These are phyloP conservation scores for Ormyrus nitidulus DNA, from an alignment of 2,888 invertebrate genomes.

Conservation along the genomic window DNA sequence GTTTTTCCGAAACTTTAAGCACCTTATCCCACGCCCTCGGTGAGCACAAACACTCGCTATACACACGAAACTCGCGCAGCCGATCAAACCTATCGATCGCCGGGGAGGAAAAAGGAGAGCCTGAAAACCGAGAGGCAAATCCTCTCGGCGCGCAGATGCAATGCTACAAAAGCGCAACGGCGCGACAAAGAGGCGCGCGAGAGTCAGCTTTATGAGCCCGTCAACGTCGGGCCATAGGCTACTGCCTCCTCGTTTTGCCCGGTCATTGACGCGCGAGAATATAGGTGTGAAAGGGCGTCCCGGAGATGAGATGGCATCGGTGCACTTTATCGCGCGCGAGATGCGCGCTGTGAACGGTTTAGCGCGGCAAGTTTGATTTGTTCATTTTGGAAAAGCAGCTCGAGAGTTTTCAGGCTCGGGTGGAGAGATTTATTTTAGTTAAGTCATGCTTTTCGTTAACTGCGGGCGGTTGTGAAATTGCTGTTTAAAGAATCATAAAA, in stretches of 20 bases:
- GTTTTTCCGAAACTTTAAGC: too few relatives aligned
- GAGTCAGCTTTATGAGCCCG: conserved; percentile 5
- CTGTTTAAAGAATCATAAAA: too few relatives aligned
- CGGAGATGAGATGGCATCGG: too few relatives aligned
- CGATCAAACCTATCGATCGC: background rate
- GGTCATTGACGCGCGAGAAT: background rate
- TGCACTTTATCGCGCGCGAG: too few relatives aligned
- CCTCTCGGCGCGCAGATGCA: conserved; percentile 5
- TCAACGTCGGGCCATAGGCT: background rate
- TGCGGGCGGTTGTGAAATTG: too few relatives aligned
- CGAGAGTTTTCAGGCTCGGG: too few relatives aligned
- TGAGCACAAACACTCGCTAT: background rate
- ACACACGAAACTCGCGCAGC: background rate
- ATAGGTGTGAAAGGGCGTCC: too few relatives aligned
- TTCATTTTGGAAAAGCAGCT: too few relatives aligned
- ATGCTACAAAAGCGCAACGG: conserved; percentile 5
- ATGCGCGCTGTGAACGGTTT: background rate
- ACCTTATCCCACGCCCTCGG: background rate
- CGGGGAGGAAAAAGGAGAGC: background rate
- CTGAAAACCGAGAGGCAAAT: conserved; percentile 2
- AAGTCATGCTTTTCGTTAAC: too few relatives aligned
- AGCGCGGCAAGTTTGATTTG: too few relatives aligned
- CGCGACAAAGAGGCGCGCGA: conserved; percentile 2
- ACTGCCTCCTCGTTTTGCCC: background rate
- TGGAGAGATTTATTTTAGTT: too few relatives aligned